Base-by-base conservation (phyloP, 23 tunicate species). In the Styela clava region DNA sequence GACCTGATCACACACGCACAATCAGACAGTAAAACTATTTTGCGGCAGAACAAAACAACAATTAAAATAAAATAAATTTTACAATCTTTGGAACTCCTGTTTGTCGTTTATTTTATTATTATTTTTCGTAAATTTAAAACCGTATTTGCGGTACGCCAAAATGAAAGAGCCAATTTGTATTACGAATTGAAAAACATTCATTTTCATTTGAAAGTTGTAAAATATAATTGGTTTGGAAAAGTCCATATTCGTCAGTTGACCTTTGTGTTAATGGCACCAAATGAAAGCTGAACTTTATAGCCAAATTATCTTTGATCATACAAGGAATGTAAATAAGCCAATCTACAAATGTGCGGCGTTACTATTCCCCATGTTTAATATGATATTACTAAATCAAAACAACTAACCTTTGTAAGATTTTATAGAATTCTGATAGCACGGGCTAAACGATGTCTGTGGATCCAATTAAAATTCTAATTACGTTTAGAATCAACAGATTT, bases 401-500 rank as follows among this genome's bases (percentile, higher is more conserved):
- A n/a, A n/a, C n/a, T n/a, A 5, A 44, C 35, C 77, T 71, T 71
- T 71, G 77, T 71, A 71, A 71, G 29, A 71, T 71, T 28, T 33
- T 33, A 28, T 34, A 71, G 35, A 16, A 16, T 28, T 18, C 32
- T 71, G 35, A 33, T 33, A 28, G 77, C 77, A 29, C 34, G 32
- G 35, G 77, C 77, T 33, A 32, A 71, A 33, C 24, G 34, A 33
- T 26, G 35, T 34, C 24, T 21, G 16, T 33, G 35, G 77, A 71
- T 21, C 77, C 77, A 71, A 71, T 71, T 71, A 71, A 71, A 71
- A 28, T 71, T 34, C 77, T 71, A 71, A 71, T 71, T 71, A 71
- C 34, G 77, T 34, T 28, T 28, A 71, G 77, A 71, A 71, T 71
- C 77, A 71, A 71, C 77, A 71, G 77, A 71, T 71, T 71, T 71